Percentiles rank a stretch among this genome's conserved stretches.
Evolutionary conservation across 1,140 invertebrate species (phyloP).

Genomic region (Listronotus bonariensis): DNA sequence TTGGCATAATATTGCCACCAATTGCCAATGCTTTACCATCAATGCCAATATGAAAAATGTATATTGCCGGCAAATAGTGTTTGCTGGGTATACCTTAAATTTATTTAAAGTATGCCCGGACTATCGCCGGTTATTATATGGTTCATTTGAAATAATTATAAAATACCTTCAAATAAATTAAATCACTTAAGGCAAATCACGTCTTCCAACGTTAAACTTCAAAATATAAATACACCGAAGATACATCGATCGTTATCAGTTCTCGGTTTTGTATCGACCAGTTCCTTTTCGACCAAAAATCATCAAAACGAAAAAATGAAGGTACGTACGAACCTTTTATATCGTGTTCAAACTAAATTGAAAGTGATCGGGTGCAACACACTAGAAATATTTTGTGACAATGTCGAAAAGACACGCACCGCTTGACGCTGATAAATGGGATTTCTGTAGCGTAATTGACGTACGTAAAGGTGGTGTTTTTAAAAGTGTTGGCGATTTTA

Average conservation of each 20-base stretch:
- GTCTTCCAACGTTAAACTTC: conserved; percentile 17
- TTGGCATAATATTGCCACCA: no score
- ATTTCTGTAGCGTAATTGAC: conserved; percentile 40
- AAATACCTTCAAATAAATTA: conserved; percentile 16
- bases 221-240: conserved; percentile 41
- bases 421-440: conserved; percentile 42
- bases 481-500: no score
- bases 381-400: conserved; percentile 29
- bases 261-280: conserved; percentile 30
- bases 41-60: no score
- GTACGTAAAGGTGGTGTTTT: conserved; percentile 38
- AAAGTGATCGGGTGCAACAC: conserved; percentile 28
- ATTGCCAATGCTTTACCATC: no score
- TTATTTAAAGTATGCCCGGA: no score
- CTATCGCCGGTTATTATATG: no score
- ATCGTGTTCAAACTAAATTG: conserved; percentile 15
- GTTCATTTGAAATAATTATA: no score
- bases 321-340: conserved; percentile 41
- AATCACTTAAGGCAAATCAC: conserved; percentile 31
- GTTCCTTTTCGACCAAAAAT: conserved; percentile 2
- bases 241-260: conserved; percentile 41
- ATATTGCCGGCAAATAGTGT: no score
- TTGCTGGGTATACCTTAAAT: no score
- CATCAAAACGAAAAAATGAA: conserved; percentile 43
- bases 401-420: conserved; percentile 39